Evolutionary conservation across 2,113 vertebrate genomes (phyloP).

Genomic region (Brevimyrus niger): DNA sequence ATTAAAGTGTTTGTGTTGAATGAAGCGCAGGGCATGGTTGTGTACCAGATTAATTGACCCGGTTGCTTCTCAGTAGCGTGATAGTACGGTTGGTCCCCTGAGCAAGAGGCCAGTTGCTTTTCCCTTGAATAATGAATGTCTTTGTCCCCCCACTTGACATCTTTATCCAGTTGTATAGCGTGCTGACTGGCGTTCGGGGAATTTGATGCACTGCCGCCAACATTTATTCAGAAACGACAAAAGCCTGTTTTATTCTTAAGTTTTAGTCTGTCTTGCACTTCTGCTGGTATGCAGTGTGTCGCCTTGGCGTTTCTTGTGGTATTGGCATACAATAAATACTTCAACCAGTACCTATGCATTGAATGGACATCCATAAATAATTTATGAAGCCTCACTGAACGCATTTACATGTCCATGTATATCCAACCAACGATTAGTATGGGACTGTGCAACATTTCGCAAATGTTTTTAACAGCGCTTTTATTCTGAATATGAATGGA

Average conservation of each 20-base stretch:
- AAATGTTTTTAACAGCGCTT: background rate
- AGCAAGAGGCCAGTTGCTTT: background rate
- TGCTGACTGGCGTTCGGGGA: background rate
- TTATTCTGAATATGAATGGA: background rate
- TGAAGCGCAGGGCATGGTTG: background rate
- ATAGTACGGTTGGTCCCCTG: background rate
- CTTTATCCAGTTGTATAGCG: background rate
- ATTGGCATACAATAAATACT: too few species aligned
- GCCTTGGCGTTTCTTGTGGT: background rate
- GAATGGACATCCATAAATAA: background rate
- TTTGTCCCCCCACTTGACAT: background rate
- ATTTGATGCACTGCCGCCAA: background rate
- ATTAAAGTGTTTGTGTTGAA: background rate
- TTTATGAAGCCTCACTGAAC: background rate
- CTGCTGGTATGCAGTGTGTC: background rate
- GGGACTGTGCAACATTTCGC: background rate
- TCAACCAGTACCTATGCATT: background rate
- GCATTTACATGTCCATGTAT: background rate
- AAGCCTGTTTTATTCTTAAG: background rate
- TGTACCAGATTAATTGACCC: background rate
- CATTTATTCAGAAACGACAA: background rate
- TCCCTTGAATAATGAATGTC: background rate
- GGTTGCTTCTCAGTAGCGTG: background rate
- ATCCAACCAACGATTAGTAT: background rate
- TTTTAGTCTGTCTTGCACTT: background rate